Conservation (phyloP, 2,888 invertebrate genomes). For the Synergus japonicus region DNA sequence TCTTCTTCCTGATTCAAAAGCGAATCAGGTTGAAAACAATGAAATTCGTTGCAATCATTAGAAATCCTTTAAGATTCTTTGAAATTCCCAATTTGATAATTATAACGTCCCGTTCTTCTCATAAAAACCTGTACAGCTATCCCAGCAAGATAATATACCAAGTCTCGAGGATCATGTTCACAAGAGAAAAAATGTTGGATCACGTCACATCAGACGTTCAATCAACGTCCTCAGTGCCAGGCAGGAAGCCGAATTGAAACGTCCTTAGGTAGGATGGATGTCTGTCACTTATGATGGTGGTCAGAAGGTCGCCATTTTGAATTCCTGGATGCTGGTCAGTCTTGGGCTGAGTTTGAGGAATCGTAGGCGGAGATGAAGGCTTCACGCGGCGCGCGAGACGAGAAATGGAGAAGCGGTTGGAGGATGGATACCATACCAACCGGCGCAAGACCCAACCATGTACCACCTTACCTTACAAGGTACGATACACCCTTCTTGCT, state of each 20-base stretch:
- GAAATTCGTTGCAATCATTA: too few relatives aligned
- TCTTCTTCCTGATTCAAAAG: too few relatives aligned
- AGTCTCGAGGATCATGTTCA: conserved; percentile 15
- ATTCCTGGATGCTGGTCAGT: conserved; percentile 55
- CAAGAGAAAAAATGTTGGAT: conserved; percentile 19
- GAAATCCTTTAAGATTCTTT: too few relatives aligned
- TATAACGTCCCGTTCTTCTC: neutral
- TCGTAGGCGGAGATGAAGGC: conserved; percentile 77
- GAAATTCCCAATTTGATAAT: neutral
- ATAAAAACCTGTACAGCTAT: neutral
- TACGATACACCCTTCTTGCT: conserved; percentile 53
- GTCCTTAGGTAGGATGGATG: conserved; percentile 70
- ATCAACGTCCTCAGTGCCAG: conserved; percentile 54
- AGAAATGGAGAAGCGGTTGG: conserved; percentile 63
- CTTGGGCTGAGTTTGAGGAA: conserved; percentile 72
- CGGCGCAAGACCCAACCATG: conserved; percentile 48
- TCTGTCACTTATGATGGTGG: conserved; percentile 66
- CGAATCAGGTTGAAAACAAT: too few relatives aligned
- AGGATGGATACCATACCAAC: conserved; percentile 61
- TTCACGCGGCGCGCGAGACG: conserved; percentile 64
- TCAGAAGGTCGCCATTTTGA: conserved; percentile 55
- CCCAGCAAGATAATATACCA: neutral
- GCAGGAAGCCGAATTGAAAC: conserved; percentile 71
- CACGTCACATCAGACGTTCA: conserved; percentile 43
- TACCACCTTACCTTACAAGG: conserved; percentile 53